These are phyloP conservation scores for Meleagris gallopavo DNA, from an alignment of 2,113 vertebrate species.

Conservation along the genomic window DNA sequence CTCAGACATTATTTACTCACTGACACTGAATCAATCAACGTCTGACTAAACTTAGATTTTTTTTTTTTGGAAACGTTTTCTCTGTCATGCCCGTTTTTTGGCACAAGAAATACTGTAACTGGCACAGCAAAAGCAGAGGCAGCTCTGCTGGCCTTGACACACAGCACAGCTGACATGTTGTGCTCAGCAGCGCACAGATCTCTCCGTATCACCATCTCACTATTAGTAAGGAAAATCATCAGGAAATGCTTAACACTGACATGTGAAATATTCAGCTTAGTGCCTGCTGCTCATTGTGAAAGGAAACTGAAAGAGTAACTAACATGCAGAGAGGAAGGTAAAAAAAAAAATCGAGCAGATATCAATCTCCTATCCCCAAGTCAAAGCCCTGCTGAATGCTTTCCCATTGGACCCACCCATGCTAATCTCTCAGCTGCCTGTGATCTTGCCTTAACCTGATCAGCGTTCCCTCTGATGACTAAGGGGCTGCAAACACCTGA, in stretches of 20 bases:
- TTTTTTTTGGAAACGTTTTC: neutral
- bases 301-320: neutral
- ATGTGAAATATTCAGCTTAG: neutral
- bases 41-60: neutral
- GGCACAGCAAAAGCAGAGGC: neutral
- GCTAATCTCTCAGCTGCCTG: neutral
- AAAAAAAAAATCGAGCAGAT: neutral
- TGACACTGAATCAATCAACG: neutral
- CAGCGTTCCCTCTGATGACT: neutral
- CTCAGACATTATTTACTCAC: neutral
- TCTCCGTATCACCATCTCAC: neutral
- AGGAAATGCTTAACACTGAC: neutral
- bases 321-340: neutral
- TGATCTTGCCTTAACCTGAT: neutral
- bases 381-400: neutral
- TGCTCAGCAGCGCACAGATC: neutral
- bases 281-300: neutral
- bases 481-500: neutral
- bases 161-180: neutral
- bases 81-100: neutral
- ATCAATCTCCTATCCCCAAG: neutral
- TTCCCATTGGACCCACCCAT: neutral
- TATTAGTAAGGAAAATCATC: neutral
- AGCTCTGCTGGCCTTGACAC: neutral
- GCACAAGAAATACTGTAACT: neutral